Conservation (phyloP, 2,113 vertebrate genomes). For the Sceloporus undulatus region DNA sequence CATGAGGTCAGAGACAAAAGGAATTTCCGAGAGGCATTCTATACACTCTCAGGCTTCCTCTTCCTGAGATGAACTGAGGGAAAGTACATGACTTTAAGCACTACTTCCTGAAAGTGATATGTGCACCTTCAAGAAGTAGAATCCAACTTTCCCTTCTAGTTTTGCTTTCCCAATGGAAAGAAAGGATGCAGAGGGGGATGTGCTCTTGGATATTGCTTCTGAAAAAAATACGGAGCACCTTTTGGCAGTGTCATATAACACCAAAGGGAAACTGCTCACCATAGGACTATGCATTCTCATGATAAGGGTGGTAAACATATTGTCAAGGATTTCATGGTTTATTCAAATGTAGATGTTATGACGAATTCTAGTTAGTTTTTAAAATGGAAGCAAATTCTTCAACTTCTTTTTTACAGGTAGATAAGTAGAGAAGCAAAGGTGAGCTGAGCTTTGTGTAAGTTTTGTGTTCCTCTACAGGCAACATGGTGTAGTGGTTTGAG, state of each 20-base stretch:
- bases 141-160: neutral
- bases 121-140: neutral
- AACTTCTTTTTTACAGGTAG: neutral
- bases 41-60: neutral
- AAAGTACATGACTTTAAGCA: neutral
- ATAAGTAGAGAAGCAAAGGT: neutral
- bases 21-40: neutral
- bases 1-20: neutral
- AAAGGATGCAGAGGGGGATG: neutral
- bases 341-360: neutral
- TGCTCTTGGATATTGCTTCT: neutral
- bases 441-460: neutral
- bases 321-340: neutral
- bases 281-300: neutral
- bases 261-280: neutral
- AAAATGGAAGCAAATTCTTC: neutral
- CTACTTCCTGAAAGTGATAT: neutral
- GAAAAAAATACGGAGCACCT: neutral
- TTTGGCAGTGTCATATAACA: neutral
- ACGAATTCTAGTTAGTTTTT: neutral
- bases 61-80: neutral
- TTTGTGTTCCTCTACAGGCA: neutral
- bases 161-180: neutral
- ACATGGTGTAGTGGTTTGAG: no score
- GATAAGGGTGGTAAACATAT: neutral